A percentile compares a stretch with the other conserved stretches of the same genome.
Evolutionary conservation across 2,113 vertebrate species (phyloP).

Genomic region (Delphinapterus leucas): DNA sequence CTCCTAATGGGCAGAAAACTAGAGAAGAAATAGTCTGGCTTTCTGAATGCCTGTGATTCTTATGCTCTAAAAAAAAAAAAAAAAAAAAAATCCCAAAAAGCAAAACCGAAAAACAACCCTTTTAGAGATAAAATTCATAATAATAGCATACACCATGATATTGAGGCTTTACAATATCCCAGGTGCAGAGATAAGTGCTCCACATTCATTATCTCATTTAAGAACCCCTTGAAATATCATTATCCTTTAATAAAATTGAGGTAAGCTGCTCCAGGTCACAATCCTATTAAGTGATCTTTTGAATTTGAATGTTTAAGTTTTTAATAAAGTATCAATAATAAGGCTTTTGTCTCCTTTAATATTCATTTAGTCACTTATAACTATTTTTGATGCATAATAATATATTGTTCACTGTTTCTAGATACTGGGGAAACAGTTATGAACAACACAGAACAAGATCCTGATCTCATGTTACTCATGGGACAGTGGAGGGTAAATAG

Average conservation of each 20-base stretch:
- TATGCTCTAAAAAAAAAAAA: not conserved
- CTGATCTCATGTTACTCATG: not conserved
- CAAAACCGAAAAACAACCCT: not conserved
- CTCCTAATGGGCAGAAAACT: not conserved
- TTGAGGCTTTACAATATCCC: not conserved
- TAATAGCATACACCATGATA: not conserved
- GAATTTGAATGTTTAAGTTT: not conserved
- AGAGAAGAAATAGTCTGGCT: not conserved
- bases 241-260: slow-evolving; percentile 32
- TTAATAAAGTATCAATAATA: not conserved
- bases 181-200: not conserved
- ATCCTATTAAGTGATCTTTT: not conserved
- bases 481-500: not conserved
- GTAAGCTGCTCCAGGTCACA: not conserved
- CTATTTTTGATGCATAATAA: not conserved
- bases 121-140: not conserved
- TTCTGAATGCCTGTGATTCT: not conserved
- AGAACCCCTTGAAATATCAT: not conserved
- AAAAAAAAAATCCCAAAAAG: not conserved
- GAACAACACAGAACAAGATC: not conserved
- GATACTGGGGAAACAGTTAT: not conserved
- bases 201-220: not conserved
- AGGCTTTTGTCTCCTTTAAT: not conserved
- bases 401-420: not conserved
- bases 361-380: not conserved